A percentile compares a stretch with the other conserved stretches of the same genome.
Conservation (phyloP, 2,888 invertebrate genomes). For the Apamea monoglypha region DNA sequence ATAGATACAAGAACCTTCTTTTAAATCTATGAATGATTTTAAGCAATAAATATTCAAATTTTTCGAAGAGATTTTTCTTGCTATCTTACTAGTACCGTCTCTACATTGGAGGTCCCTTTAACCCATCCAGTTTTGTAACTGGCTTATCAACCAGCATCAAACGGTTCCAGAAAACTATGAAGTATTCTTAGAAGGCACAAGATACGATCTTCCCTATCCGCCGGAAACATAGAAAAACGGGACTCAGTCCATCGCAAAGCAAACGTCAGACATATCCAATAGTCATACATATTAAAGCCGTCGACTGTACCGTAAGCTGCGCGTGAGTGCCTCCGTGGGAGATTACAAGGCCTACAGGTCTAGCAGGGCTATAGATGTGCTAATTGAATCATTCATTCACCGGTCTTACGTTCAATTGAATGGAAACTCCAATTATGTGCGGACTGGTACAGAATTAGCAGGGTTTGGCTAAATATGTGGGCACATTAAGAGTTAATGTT, state of each 20-base stretch:
- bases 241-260: slow-evolving; percentile 3
- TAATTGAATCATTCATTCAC: slow-evolving; percentile 74
- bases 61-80: neutral
- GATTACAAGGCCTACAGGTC: slow-evolving; percentile 51
- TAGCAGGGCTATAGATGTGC: slow-evolving; percentile 63
- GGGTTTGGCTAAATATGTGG: slow-evolving; percentile 30
- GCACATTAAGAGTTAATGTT: slow-evolving; percentile 20
- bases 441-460: slow-evolving; percentile 41
- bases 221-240: slow-evolving; percentile 50
- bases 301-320: slow-evolving; percentile 58
- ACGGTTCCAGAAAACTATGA: slow-evolving; percentile 8
- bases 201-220: slow-evolving; percentile 14
- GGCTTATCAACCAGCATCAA: neutral
- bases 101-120: neutral
- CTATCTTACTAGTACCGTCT: neutral
- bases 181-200: neutral
- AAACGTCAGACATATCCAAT: neutral
- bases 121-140: too few species aligned
- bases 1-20: neutral
- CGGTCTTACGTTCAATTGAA: slow-evolving; percentile 58
- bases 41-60: neutral
- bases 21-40: neutral
- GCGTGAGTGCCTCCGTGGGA: slow-evolving; percentile 65
- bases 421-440: slow-evolving; percentile 33
- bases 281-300: slow-evolving; percentile 54